Conservation (phyloP, 2,888 invertebrate genomes). For the Eilema depressum region DNA sequence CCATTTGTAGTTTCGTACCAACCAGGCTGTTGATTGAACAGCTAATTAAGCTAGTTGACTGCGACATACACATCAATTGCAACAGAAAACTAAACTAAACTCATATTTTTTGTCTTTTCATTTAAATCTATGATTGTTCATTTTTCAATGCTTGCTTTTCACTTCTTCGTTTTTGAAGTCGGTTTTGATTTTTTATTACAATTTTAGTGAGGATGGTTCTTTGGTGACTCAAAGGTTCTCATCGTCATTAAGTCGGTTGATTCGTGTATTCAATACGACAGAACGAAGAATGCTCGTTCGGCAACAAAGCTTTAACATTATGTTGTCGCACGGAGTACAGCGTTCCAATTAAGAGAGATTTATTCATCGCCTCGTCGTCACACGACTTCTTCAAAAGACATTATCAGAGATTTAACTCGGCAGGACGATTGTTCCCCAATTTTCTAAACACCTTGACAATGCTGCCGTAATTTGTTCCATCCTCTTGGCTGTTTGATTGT, state of each 20-base stretch:
- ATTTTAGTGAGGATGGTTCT: slow-evolving; percentile 53
- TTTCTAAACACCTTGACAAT: slow-evolving; percentile 83
- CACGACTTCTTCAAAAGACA: slow-evolving; percentile 75
- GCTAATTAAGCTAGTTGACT: no score
- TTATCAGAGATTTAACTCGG: slow-evolving; percentile 82
- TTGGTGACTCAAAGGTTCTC: slow-evolving; percentile 74
- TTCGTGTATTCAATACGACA: slow-evolving; percentile 70
- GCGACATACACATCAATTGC: no score
- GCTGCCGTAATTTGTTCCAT: slow-evolving; percentile 80
- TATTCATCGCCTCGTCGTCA: slow-evolving; percentile 78
- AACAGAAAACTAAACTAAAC: no score
- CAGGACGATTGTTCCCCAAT: slow-evolving; percentile 83
- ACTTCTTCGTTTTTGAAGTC: no score
- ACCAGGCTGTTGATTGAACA: no score
- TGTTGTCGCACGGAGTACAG: slow-evolving; percentile 77
- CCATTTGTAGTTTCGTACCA: no score
- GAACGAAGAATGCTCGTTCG: slow-evolving; percentile 71
- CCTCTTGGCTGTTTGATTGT: slow-evolving; percentile 77
- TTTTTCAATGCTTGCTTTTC: no score
- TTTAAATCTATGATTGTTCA: no score
- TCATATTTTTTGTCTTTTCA: no score
- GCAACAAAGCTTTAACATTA: slow-evolving; percentile 80
- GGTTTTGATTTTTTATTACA: no score
- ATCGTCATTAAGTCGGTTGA: slow-evolving; percentile 74
- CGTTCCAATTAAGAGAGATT: slow-evolving; percentile 84